These are phyloP conservation scores for Myxocyprinus asiaticus DNA, from an alignment of 2,113 vertebrate species.

Conservation along the genomic window DNA sequence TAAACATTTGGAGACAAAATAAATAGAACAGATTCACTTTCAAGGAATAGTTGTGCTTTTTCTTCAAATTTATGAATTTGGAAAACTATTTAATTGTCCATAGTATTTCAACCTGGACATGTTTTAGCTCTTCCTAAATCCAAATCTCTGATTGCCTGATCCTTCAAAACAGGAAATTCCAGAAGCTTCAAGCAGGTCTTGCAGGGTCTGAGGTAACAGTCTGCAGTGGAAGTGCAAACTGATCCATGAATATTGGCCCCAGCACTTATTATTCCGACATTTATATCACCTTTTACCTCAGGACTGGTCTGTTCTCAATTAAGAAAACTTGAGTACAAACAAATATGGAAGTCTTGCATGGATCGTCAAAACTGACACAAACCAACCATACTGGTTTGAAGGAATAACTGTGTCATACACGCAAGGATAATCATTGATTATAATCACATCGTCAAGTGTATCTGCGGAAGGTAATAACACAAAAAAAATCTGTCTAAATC, in stretches of 20 bases:
- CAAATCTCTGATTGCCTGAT: conserved; percentile 26
- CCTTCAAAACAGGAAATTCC: conserved; percentile 57
- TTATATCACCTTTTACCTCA: neutral
- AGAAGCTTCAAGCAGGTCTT: neutral
- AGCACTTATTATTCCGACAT: neutral
- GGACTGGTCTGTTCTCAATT: neutral
- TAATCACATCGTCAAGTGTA: too few relatives aligned
- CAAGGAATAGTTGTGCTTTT: neutral
- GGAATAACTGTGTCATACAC: too few relatives aligned
- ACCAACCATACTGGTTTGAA: too few relatives aligned
- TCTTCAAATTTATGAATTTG: conserved; percentile 1
- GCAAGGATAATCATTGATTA: neutral
- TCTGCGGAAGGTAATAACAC: too few relatives aligned
- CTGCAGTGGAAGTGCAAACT: neutral
- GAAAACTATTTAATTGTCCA: conserved; percentile 15
- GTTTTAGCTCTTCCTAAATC: neutral
- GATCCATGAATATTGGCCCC: neutral
- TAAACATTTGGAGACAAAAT: neutral
- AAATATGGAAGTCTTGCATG: neutral
- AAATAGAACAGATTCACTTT: neutral
- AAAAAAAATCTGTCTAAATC: too few relatives aligned
- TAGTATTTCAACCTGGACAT: conserved; percentile 5
- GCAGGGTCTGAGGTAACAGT: conserved; percentile 12
- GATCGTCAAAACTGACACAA: too few relatives aligned
- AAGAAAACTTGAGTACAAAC: neutral